Evolutionary conservation across 2,888 invertebrate genomes (phyloP).

Genomic region (Tyria jacobaeae): DNA sequence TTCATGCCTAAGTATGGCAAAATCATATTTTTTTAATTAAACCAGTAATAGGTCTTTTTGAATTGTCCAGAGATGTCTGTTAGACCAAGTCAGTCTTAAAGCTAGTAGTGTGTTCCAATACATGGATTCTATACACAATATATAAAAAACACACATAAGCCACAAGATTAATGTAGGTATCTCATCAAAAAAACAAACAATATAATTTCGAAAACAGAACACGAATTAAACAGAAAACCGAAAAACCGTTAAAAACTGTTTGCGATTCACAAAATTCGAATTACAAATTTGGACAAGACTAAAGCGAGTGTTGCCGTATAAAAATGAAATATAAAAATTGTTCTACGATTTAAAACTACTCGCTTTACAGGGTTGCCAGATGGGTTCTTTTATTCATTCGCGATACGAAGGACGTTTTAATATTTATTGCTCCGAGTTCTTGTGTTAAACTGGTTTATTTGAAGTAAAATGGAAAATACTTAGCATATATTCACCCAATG

Average conservation of each 20-base stretch:
- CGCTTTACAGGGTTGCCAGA: constrained; percentile 44
- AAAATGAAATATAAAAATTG: constrained; percentile 53
- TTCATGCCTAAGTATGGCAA: no score
- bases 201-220: constrained; percentile 43
- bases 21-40: no score
- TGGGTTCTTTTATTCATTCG: constrained; percentile 46
- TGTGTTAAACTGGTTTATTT: constrained; percentile 8
- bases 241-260: constrained; percentile 48
- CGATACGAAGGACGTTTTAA: constrained; percentile 33
- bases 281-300: constrained; percentile 56
- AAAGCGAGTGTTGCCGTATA: constrained; percentile 54
- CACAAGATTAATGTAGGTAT: constrained; percentile 22
- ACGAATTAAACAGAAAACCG: constrained; percentile 43
- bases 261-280: constrained; percentile 55
- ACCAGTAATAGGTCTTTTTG: no score
- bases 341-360: constrained; percentile 51
- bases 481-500: not conserved
- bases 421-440: constrained; percentile 17
- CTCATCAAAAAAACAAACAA: constrained; percentile 41
- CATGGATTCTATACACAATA: no score
- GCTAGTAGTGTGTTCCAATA: no score
- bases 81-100: no score
- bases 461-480: not conserved
- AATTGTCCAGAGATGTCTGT: no score
- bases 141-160: no score